Conservation (phyloP, 1,140 invertebrate genomes). For the Ceratina calcarata region DNA sequence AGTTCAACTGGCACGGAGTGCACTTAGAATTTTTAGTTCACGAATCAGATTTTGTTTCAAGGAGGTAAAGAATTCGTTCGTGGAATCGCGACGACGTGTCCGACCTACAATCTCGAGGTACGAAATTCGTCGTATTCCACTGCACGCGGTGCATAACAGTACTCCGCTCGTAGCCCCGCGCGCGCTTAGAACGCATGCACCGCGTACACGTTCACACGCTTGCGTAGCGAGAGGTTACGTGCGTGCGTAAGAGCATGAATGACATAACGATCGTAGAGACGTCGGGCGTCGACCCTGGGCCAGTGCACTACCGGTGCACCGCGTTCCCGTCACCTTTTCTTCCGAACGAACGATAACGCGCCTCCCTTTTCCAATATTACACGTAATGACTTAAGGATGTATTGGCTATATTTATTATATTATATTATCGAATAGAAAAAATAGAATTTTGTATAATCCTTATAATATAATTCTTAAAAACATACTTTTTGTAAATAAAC, state of each 20-base stretch:
- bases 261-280: conserved; percentile 73
- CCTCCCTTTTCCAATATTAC: no score
- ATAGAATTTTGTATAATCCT: no score
- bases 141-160: conserved; percentile 70
- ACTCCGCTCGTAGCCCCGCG: conserved; percentile 62
- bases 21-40: no score
- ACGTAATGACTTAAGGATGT: no score
- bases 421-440: no score
- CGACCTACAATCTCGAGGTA: conserved; percentile 35
- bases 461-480: no score
- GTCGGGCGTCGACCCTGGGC: conserved; percentile 73
- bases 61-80: neutral
- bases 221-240: conserved; percentile 61
- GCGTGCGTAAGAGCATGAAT: conserved; percentile 74
- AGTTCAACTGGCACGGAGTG: no score
- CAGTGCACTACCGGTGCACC: conserved; percentile 45
- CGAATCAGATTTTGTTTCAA: neutral
- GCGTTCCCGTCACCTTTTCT: conserved; percentile 23
- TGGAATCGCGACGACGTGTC: neutral
- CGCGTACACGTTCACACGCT: conserved; percentile 50
- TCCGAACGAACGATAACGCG: neutral
- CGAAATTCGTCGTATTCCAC: conserved; percentile 51
- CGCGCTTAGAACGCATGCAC: conserved; percentile 52
- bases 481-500: no score
- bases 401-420: no score